Conservation (phyloP, 2,113 vertebrate genomes). For the Bos indicus region DNA sequence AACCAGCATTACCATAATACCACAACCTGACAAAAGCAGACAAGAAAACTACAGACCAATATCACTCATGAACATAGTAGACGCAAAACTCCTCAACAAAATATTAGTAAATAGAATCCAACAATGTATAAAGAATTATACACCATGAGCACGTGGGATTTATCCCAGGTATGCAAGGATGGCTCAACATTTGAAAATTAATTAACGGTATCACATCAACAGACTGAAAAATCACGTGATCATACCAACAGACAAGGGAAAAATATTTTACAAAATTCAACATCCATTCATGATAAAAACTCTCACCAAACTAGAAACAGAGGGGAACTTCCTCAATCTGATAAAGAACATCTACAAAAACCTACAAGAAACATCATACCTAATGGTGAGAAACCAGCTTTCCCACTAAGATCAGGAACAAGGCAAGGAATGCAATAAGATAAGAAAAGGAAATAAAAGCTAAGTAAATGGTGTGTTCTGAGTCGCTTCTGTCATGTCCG, state of each 20-base stretch:
- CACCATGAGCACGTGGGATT: neutral
- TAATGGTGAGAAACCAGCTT: neutral
- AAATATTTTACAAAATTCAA: neutral
- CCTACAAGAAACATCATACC: neutral
- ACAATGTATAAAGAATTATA: neutral
- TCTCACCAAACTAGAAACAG: neutral
- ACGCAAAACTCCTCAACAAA: neutral
- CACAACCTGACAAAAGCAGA: neutral
- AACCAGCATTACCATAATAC: neutral
- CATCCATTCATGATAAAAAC: neutral
- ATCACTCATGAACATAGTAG: neutral
- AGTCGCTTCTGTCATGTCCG: fast-evolving
- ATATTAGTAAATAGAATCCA: neutral
- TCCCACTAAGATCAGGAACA: neutral
- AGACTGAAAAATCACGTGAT: neutral
- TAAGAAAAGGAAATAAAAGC: neutral
- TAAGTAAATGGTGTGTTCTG: neutral
- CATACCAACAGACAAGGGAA: neutral
- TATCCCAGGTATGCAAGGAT: neutral
- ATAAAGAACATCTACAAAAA: neutral
- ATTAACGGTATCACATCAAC: neutral
- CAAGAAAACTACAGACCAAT: neutral
- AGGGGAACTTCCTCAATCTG: neutral
- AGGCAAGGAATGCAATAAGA: neutral
- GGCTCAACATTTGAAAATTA: neutral